phyloP scores from a whole-genome alignment of 2,888 invertebrate genomes.

The Ochropleura leucogaster region DNA sequence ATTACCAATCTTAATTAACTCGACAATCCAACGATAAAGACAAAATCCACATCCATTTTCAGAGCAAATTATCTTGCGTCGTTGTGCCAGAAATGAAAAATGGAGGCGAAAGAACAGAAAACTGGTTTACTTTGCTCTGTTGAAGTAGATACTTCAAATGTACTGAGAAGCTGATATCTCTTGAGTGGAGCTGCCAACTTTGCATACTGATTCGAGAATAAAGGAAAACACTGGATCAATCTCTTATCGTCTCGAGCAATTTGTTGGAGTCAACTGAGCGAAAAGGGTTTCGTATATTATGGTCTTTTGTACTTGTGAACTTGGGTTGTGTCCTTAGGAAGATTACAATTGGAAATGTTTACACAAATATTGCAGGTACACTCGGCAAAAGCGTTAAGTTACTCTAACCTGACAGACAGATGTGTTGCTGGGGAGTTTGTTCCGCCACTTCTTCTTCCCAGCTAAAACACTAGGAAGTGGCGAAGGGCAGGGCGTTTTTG shows the following conservation, averaged over 20 bases:
- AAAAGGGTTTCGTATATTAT: slow-evolving; percentile 23
- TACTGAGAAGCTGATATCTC: slow-evolving; percentile 40
- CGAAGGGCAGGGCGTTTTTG: too few species aligned
- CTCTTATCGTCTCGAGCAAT: slow-evolving; percentile 58
- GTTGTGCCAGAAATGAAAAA: not conserved
- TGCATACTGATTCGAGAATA: slow-evolving; percentile 62
- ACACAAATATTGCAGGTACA: not conserved
- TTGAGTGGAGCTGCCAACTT: slow-evolving; percentile 49
- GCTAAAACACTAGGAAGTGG: too few species aligned
- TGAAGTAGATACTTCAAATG: slow-evolving; percentile 25
- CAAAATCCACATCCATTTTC: not conserved
- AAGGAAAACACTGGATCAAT: slow-evolving; percentile 54
- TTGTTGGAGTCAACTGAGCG: slow-evolving; percentile 56
- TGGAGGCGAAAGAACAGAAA: not conserved
- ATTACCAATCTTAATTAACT: not conserved
- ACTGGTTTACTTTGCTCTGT: slow-evolving; percentile 12
- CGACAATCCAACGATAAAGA: not conserved
- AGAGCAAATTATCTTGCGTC: not conserved
- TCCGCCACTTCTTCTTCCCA: too few species aligned
- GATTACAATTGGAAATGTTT: slow-evolving; percentile 1
- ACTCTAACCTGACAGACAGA: too few species aligned
- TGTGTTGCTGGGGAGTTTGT: too few species aligned
- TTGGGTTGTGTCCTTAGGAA: not conserved
- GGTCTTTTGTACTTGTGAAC: slow-evolving; percentile 9
- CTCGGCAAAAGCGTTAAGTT: too few species aligned